Percentiles rank a stretch among this genome's conserved stretches.
These are phyloP conservation scores for Pentamera pediparva DNA, from an alignment of 53 echinoderm and acorn worm species.

Conservation along the genomic window DNA sequence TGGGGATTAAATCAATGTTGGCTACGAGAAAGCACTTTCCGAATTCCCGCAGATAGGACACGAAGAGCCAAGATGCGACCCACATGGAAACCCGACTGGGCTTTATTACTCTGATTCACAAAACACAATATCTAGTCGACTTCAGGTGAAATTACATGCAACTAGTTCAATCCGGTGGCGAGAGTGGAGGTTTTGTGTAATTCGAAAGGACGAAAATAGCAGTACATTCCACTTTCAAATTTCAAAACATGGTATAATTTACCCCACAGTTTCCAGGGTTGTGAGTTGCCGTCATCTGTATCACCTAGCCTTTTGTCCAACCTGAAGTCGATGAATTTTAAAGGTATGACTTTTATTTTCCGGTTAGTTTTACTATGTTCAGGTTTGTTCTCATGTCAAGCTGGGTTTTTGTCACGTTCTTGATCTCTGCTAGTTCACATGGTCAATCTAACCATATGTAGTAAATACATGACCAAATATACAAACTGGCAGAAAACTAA, in stretches of 20 bases:
- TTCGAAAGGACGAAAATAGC: neutral
- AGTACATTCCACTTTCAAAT: neutral
- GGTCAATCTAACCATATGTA: slow-evolving; percentile 6
- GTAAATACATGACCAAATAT: slow-evolving; percentile 2
- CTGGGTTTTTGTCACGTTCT: slow-evolving; percentile 5
- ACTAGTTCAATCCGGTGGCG: neutral
- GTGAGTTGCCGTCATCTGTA: slow-evolving; percentile 9
- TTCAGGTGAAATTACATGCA: neutral
- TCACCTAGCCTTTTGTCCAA: neutral
- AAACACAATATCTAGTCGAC: neutral
- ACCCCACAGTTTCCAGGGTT: slow-evolving; percentile 13
- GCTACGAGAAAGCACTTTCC: neutral
- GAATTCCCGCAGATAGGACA: neutral
- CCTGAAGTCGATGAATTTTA: slow-evolving; percentile 18
- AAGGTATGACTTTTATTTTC: slow-evolving; percentile 12
- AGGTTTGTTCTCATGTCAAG: neutral
- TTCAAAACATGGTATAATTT: slow-evolving; percentile 5
- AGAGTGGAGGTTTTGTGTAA: neutral
- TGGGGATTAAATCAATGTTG: too few species aligned
- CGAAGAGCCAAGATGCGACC: neutral
- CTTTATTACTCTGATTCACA: neutral
- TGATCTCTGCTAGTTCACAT: neutral
- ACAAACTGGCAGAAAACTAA: neutral
- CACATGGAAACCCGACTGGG: neutral
- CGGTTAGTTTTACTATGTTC: neutral